phyloP scores from a whole-genome alignment of 92 coral and sea anemone genomes.

The Desmophyllum pertusum region DNA sequence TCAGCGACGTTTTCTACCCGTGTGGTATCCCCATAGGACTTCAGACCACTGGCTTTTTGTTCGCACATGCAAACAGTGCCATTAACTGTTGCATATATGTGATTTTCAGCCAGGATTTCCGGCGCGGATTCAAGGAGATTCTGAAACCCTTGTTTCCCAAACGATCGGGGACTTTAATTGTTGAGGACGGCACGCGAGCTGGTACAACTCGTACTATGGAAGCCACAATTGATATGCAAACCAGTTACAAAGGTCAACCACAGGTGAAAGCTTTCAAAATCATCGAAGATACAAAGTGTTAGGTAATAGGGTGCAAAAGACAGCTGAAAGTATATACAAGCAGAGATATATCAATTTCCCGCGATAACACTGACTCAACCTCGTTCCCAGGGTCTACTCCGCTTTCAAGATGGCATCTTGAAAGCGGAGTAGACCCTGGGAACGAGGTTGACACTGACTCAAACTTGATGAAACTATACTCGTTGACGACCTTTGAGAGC shows the following conservation, averaged over 20 bases:
- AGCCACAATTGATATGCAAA: constrained; percentile 1
- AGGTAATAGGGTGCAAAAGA: not conserved
- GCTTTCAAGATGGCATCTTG: too few species aligned
- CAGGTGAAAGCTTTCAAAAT: constrained; percentile 14
- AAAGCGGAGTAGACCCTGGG: too few species aligned
- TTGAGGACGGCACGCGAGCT: not conserved
- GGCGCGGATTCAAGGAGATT: constrained; percentile 57
- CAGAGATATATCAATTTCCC: too few species aligned
- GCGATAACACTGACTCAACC: not conserved
- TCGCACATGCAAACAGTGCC: constrained; percentile 67
- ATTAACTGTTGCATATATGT: constrained; percentile 67
- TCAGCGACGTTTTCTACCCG: constrained; percentile 22
- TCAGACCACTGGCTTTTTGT: constrained; percentile 37
- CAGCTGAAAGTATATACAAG: too few species aligned
- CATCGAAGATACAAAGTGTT: not conserved
- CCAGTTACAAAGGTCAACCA: not conserved
- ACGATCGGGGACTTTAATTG: constrained; percentile 16
- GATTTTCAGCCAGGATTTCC: constrained; percentile 72
- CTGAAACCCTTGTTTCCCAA: constrained; percentile 35
- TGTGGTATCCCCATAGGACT: constrained; percentile 47
- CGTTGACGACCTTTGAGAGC: not conserved
- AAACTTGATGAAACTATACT: too few species aligned
- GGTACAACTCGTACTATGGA: constrained; percentile 14
- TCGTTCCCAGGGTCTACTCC: too few species aligned
- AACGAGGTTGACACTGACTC: too few species aligned